phyloP scores from a whole-genome alignment of 2,888 invertebrate genomes.

The Rhingia rostrata region DNA sequence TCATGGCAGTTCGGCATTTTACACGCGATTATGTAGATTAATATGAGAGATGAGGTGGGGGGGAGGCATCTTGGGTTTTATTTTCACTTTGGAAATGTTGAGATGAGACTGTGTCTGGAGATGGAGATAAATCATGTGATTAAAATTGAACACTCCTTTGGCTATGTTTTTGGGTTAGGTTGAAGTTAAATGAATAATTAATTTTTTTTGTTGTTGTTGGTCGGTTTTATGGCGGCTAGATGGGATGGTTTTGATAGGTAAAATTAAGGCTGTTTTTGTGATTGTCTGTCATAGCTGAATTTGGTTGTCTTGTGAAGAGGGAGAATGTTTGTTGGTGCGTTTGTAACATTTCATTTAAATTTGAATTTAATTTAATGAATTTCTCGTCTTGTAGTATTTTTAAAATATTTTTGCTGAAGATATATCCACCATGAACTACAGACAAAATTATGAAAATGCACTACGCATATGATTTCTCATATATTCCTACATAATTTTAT shows the following conservation, averaged over 20 bases:
- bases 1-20: conserved; percentile 31
- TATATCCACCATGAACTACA: no score
- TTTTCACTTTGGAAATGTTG: not conserved
- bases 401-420: no score
- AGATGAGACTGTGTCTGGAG: not conserved
- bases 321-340: no score
- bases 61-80: not conserved
- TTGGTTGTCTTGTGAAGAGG: no score
- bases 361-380: no score
- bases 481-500: no score
- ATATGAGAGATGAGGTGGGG: conserved; percentile 19
- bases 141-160: not conserved
- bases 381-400: no score
- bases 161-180: not conserved
- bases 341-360: no score
- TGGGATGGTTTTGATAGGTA: not conserved
- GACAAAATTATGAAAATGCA: no score
- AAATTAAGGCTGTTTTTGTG: not conserved
- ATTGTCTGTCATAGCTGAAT: no score
- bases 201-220: not conserved
- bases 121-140: conserved; percentile 1
- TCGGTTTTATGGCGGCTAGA: not conserved
- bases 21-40: conserved; percentile 59
- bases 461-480: no score
- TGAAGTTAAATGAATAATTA: conserved; percentile 2